Evolutionary conservation across 1,140 invertebrate genomes (phyloP), one percentile per base, ranked within the genome.

Genomic region (Diploscapter pachys): DNA sequence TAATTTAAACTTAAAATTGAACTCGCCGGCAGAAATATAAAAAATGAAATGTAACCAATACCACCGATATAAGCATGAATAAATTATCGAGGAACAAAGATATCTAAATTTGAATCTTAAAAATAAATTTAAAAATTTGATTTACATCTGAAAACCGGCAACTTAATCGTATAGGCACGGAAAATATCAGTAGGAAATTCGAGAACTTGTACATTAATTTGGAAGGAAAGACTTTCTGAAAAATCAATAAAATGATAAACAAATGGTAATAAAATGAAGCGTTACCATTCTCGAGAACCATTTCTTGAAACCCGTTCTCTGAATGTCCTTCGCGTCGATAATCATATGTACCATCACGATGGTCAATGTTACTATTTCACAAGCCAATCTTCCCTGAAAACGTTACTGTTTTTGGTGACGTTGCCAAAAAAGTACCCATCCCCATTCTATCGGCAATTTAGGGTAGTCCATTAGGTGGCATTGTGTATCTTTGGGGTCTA

Each of bases 141-240:
- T 31, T 31, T 31, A 31, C 31, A 31, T 31, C 31, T 31, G 31
- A 31, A 31, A 31, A 31, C 31, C 31, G 31, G 1, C 31, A 31
- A 31, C 31, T 31, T 31, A 31, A 31, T 31, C 31, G 31, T 31
- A 31, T 31, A 31, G 31, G 31, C 31, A 31, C 31, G 31, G 31
- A 31, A 31, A 31, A 31, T 31, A 31, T 31, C 31, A 31, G 31
- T 31, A 75, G 67, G 9, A 76, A 3, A 49, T 53, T 72, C n/a
- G 95, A 96, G 82, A 95, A 90, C 66, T 98, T 88, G 85, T 98
- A 98, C 90, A 97, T 91, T 0, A 96, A 92, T 76, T 95, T 89
- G 3, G 92, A 92, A 9, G 93, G 92, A 13, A 92, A 93, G 0
- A 92, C 93, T 89, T 91, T 93, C 92, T 94, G 61, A 67, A 82